Base-by-base conservation (phyloP, 1,140 invertebrate genomes). In the Pseudobourletiella spinata region DNA sequence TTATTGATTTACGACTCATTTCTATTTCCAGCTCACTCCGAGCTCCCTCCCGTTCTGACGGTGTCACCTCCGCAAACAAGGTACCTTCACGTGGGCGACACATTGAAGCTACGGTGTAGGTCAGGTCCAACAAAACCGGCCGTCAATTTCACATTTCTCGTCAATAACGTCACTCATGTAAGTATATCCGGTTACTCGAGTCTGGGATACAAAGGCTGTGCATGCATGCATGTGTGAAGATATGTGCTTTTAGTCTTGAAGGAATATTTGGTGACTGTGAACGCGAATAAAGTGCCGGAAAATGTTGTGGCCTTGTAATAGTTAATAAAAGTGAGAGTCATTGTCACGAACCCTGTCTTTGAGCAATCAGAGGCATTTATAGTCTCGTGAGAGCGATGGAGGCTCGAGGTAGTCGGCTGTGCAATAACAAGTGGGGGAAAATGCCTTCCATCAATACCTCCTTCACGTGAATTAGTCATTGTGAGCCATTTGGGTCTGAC, bases 91-190 rank as follows among this genome's bases (percentile, higher is more conserved):
- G n/a, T n/a, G n/a, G n/a, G n/a, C n/a, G n/a, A n/a, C n/a, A n/a
- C n/a, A n/a, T n/a, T n/a, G n/a, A n/a, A 20, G 69, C 87, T 84
- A 32, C 87, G 87, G 73, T 91, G 88, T 75, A 84, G 81, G 54
- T 82, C 85, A n/a, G 79, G 82, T 26, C 73, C 74, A n/a, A 79
- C 78, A 14, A 79, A 74, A 63, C 78, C 78, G 4, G 71, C 75
- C 0, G 76, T 76, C 29, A 71, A 68, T 24, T 65, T 79, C 20
- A 74, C 61, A 42, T 79, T 78, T 72, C 71, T 69, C 52, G 72
- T 78, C 65, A 78, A 78, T 61, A 74, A 73, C 42, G 62, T 59
- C 22, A 61, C 58, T 35, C 71, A 72, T 63, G 72, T 71, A 58
- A 65, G 28, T 30, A 59, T 44, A 57, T 54, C 32, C 24, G 52